Base-by-base conservation (phyloP, 2,888 invertebrate species). In the Doris montereyensis region DNA sequence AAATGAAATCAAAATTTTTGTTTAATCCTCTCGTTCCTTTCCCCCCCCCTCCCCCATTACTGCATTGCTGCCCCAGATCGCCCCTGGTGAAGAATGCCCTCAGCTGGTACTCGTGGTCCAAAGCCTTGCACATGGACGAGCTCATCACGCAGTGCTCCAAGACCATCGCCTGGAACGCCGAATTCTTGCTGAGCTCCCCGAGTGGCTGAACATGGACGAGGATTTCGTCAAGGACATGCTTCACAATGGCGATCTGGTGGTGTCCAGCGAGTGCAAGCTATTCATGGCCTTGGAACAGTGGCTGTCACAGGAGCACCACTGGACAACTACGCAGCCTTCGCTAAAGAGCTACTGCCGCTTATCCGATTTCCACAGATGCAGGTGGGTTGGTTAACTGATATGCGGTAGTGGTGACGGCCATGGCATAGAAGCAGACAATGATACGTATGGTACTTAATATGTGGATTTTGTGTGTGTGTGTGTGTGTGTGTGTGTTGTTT, bases 21-120 rank as follows among this genome's bases (percentile, higher is more conserved):
- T n/a, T n/a, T n/a, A n/a, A n/a, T n/a, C n/a, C n/a, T n/a, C n/a
- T n/a, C n/a, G n/a, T n/a, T n/a, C n/a, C n/a, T n/a, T n/a, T n/a
- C n/a, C n/a, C n/a, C n/a, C n/a, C n/a, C n/a, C n/a, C n/a, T n/a
- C n/a, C n/a, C n/a, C n/a, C n/a, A n/a, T n/a, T n/a, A n/a, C n/a
- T 41, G 52, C 8, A 17, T n/a, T 21, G 13, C 62, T 5, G 71
- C 13, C 26, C 2, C 76, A 79, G 79, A 62, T 89, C 90, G 0
- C 91, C 91, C 0, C 86, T 87, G 34, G 88, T 90, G 1, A 81
- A 84, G 28, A 91, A 90, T 77, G 90, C 91, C n/a, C 82, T 91
- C 60, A 84, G 84, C 76, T 91, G 91, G 91, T 91, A 91, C 82
- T 86, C 90, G 2, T 90, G 91, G 90, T 89, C 91, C 1, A 91